phyloP scores from a whole-genome alignment of 1,140 invertebrate genomes.

The Ips nitidus region DNA sequence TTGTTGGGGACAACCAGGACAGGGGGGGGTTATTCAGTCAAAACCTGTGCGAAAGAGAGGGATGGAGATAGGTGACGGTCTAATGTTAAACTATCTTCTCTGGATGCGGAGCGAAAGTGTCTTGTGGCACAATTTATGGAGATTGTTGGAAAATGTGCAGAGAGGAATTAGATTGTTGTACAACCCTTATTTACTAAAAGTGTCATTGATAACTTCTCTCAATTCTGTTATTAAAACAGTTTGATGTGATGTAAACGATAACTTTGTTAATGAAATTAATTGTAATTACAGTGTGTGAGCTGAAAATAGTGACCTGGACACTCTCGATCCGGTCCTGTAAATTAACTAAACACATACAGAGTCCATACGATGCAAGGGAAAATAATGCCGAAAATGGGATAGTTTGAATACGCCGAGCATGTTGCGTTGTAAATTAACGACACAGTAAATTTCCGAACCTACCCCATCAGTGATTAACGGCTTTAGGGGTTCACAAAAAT shows the following conservation, averaged over 20 bases:
- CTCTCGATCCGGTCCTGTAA: slow-evolving; percentile 9
- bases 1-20: neutral
- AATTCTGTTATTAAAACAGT: too few species aligned
- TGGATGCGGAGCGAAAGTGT: slow-evolving; percentile 40
- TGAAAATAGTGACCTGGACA: neutral
- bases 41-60: slow-evolving; percentile 19
- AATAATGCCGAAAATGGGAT: slow-evolving; percentile 42
- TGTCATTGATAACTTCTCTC: neutral
- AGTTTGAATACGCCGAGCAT: slow-evolving; percentile 40
- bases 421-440: slow-evolving; percentile 42
- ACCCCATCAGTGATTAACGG: slow-evolving; percentile 32
- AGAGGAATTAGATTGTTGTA: neutral
- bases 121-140: slow-evolving; percentile 44
- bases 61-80: neutral
- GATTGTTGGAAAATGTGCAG: slow-evolving; percentile 42
- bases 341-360: slow-evolving; percentile 22
- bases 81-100: slow-evolving; percentile 29
- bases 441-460: slow-evolving; percentile 40
- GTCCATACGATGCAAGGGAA: slow-evolving; percentile 35
- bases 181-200: neutral
- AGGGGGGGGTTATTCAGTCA: slow-evolving; percentile 8
- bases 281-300: too few species aligned
- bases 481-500: slow-evolving; percentile 24
- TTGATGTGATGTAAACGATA: too few species aligned
- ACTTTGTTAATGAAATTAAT: too few species aligned